Evolutionary conservation across 2,888 invertebrate species (phyloP), one percentile per base, ranked within the genome.

Genomic region (Drosophila mercatorum): DNA sequence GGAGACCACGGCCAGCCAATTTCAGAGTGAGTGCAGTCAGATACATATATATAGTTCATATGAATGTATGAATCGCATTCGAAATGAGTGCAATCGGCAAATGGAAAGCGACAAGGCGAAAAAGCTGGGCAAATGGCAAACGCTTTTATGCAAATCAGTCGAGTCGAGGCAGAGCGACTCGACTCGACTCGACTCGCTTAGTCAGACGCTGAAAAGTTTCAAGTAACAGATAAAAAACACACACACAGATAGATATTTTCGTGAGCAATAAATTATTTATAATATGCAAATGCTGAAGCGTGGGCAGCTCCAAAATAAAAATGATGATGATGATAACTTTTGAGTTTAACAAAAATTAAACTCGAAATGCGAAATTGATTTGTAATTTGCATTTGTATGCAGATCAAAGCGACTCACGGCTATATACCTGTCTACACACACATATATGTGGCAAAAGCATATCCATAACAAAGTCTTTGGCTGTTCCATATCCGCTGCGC

Each of bases 1-100:
- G 79, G 95, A 95, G 76, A 95, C 95, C 57, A 97, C 97, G 40
- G 95, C 96, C 80, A 94, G 94, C 85, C 95, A 95, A 69, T 94
- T 97, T 86, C 95, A 96, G 94, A 95, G 97, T 97, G 93, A 94
- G 95, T 93, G n/a, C 40, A 40, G 8, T n/a, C 8, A 58, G 11
- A 28, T 7, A 38, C 3, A 53, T 14, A 52, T 17, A 52, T 17
- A 14, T 36, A 10, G 10, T 2, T 10, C 5, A 22, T 36, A 22
- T 38, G 6, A 7, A 26, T 40, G 17, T 31, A 73, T 62, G 57
- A 55, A 55, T 58, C 22, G 56, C 59, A 68, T 58, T 34, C 49
- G 22, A 28, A 56, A 43, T 43, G 60, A 49, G 65, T 47, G 72
- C 61, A 38, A 55, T 60, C 38, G 63, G 69, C 61, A 59, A 49